Evolutionary conservation across 1,140 invertebrate genomes (phyloP).

Genomic region (Leptinotarsa undecemlineata): DNA sequence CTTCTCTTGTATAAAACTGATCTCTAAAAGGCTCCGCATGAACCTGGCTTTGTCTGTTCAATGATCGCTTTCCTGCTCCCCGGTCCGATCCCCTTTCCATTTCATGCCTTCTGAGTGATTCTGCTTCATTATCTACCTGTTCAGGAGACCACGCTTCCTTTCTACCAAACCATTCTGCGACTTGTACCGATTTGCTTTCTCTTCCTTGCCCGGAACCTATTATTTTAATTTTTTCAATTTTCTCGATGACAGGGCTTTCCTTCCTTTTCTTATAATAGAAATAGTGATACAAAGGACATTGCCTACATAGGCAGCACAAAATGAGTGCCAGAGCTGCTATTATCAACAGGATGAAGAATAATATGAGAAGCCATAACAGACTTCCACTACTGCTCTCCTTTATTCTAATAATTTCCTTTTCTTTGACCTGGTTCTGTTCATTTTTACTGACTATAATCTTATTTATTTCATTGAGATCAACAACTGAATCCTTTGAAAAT

Average conservation of each 20-base stretch:
- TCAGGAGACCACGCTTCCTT: constrained; percentile 56
- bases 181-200: constrained; percentile 72
- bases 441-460: constrained; percentile 41
- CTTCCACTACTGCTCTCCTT: constrained; percentile 39
- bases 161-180: constrained; percentile 69
- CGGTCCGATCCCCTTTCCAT: constrained; percentile 74
- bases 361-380: constrained; percentile 75
- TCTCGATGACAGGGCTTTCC: constrained; percentile 42
- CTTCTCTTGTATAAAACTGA: constrained; percentile 78
- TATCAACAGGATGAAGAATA: constrained; percentile 72
- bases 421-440: constrained; percentile 29
- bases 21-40: constrained; percentile 59
- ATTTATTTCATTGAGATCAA: constrained; percentile 70
- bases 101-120: constrained; percentile 74
- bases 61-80: constrained; percentile 35
- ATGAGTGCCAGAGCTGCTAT: constrained; percentile 72
- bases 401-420: constrained; percentile 35
- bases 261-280: constrained; percentile 51
- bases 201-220: constrained; percentile 56
- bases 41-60: constrained; percentile 34
- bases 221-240: constrained; percentile 34
- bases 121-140: constrained; percentile 62
- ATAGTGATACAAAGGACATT: constrained; percentile 75
- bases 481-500: constrained; percentile 66
- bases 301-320: constrained; percentile 78